Conservation (phyloP, 2,888 invertebrate genomes). For the Seira ritae region DNA sequence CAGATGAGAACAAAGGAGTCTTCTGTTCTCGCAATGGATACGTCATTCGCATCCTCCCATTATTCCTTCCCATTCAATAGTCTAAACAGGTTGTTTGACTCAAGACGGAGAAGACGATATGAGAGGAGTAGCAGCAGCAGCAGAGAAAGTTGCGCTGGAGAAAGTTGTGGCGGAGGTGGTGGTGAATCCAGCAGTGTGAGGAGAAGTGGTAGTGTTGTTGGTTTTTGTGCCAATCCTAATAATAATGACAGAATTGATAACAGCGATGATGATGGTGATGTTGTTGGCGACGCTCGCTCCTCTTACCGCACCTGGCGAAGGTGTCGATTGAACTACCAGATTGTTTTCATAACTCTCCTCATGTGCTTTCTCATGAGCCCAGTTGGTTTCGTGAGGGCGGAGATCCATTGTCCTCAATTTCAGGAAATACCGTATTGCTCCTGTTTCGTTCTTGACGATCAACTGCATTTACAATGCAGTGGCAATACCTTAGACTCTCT, state of each 20-base stretch:
- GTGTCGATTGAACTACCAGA: conserved; percentile 57
- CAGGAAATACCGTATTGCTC: conserved; percentile 80
- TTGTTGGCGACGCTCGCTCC: conserved; percentile 4
- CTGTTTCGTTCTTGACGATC: conserved; percentile 93
- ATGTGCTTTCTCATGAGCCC: conserved; percentile 47
- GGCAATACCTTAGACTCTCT: conserved; percentile 59
- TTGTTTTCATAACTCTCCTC: conserved; percentile 60
- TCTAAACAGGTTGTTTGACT: conserved; percentile 46
- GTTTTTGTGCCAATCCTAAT: neutral
- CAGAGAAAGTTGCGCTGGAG: neutral
- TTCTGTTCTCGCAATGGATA: neutral
- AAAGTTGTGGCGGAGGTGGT: neutral
- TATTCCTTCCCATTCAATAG: neutral
- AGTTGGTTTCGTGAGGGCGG: conserved; percentile 56
- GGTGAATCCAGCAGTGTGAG: conserved; percentile 20
- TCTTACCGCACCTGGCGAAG: conserved; percentile 59
- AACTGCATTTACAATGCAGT: conserved; percentile 68
- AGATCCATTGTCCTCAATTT: conserved; percentile 74
- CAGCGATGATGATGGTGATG: conserved; percentile 27
- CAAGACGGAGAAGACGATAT: conserved; percentile 18
- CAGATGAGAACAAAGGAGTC: conserved; percentile 45
- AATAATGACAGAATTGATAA: conserved; percentile 22
- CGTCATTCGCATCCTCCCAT: conserved; percentile 29
- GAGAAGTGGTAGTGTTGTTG: neutral
- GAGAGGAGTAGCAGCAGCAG: too few species aligned